phyloP scores from a whole-genome alignment of 2,113 vertebrate genomes.

The Cebus imitator region DNA sequence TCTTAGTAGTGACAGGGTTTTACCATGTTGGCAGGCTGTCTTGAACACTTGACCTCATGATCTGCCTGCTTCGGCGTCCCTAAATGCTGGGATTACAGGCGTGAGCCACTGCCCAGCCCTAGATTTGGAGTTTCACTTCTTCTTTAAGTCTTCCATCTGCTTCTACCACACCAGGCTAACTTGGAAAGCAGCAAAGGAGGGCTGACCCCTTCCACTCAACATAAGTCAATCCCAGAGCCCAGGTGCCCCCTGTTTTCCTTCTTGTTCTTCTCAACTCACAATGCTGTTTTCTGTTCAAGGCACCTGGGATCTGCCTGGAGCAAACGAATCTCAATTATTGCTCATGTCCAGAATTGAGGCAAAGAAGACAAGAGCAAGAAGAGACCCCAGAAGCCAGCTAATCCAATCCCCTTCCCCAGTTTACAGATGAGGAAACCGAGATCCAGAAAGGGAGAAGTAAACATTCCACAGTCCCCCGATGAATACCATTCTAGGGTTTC shows the following conservation, averaged over 20 bases:
- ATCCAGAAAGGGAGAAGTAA: background rate
- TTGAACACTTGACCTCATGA: too few relatives aligned
- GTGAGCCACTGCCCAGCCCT: too few relatives aligned
- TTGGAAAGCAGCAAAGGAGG: background rate
- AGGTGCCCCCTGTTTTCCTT: background rate
- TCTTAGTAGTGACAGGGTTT: too few relatives aligned
- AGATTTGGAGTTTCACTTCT: background rate
- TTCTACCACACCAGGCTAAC: background rate
- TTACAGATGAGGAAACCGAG: background rate
- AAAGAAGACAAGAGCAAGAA: background rate
- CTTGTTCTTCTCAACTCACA: background rate
- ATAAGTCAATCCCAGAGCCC: background rate
- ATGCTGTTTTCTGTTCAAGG: background rate
- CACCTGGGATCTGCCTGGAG: background rate
- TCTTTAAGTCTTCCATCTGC: background rate
- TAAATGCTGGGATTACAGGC: too few relatives aligned
- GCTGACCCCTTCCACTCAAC: background rate
- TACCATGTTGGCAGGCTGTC: too few relatives aligned
- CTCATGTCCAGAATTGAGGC: background rate
- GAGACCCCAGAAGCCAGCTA: background rate
- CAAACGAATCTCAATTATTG: background rate
- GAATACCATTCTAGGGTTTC: background rate
- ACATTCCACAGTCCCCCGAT: background rate
- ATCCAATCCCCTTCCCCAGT: background rate
- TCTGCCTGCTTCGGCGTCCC: too few relatives aligned